These are phyloP conservation scores for Thomomys bottae DNA, from an alignment of 2,113 vertebrate genomes.

Conservation along the genomic window DNA sequence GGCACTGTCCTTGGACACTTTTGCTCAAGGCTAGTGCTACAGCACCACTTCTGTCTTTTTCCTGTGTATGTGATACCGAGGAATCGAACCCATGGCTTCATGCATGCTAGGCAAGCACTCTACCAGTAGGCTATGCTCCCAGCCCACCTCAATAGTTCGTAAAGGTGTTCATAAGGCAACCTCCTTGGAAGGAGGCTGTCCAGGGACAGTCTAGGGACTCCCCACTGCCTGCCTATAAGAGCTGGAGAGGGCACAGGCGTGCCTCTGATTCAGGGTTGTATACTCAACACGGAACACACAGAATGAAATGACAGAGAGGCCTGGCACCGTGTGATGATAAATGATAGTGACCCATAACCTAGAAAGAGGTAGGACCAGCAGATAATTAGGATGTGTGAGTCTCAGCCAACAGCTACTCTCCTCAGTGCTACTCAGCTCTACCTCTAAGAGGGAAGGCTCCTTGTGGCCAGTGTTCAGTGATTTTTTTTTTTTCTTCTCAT, in stretches of 20 bases:
- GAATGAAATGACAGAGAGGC: slow-evolving; percentile 25
- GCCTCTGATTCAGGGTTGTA: not conserved
- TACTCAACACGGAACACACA: not conserved
- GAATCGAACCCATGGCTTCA: too few relatives aligned
- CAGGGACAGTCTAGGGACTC: not conserved
- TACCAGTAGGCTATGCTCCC: too few relatives aligned
- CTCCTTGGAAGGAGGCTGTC: not conserved
- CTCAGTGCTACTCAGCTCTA: not conserved
- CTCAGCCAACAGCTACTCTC: not conserved
- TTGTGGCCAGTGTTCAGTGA: not conserved
- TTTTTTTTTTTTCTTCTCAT: not conserved
- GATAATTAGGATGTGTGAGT: not conserved
- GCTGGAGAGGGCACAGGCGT: not conserved
- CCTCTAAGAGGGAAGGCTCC: not conserved
- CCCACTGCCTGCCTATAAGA: not conserved
- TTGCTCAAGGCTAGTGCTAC: too few relatives aligned
- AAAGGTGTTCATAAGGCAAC: not conserved
- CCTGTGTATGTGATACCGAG: too few relatives aligned
- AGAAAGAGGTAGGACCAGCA: not conserved
- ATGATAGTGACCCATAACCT: not conserved
- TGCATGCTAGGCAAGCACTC: too few relatives aligned
- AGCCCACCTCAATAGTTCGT: not conserved
- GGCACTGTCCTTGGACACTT: too few relatives aligned
- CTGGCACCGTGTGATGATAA: not conserved
- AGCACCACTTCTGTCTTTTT: too few relatives aligned